A percentile compares a stretch with the other conserved stretches of the same genome.
Conservation (phyloP, 2,888 invertebrate genomes). For the Conchocele bisecta region DNA sequence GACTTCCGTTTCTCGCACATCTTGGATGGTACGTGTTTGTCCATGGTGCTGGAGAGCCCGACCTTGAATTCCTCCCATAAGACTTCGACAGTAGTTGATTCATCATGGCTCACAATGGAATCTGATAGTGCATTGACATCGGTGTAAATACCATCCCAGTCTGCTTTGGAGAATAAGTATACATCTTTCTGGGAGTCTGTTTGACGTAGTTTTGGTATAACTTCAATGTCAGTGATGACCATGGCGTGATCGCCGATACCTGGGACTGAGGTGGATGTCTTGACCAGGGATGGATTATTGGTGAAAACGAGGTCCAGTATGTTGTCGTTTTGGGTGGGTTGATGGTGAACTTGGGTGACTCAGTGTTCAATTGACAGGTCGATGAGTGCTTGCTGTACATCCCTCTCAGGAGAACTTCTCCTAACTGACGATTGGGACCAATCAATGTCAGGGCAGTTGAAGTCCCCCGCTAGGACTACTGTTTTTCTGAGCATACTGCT, state of each 20-base stretch:
- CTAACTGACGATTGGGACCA: background rate
- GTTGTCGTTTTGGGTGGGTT: conserved; percentile 4
- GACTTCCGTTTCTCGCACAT: background rate
- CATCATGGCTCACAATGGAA: background rate
- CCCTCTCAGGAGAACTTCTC: background rate
- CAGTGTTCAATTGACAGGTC: conserved; percentile 5
- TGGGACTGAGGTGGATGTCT: conserved; percentile 10
- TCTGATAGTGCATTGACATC: background rate
- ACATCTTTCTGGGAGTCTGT: background rate
- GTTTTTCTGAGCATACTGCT: no score
- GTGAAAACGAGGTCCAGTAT: conserved; percentile 19
- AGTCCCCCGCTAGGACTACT: background rate
- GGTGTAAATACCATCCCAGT: conserved; percentile 10
- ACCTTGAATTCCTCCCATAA: background rate
- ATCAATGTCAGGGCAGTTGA: background rate
- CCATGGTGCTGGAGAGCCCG: background rate
- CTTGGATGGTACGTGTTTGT: background rate
- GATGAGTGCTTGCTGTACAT: background rate
- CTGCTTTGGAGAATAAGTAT: background rate
- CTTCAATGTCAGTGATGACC: conserved; percentile 15
- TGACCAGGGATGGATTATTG: conserved; percentile 11
- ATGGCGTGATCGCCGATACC: conserved; percentile 27
- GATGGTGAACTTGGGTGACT: conserved; percentile 12
- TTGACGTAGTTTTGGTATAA: background rate
- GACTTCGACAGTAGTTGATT: background rate